A percentile compares a stretch with the other conserved stretches of the same genome.
Conservation (phyloP, 2,113 vertebrate species). For the Ptyas mucosa region DNA sequence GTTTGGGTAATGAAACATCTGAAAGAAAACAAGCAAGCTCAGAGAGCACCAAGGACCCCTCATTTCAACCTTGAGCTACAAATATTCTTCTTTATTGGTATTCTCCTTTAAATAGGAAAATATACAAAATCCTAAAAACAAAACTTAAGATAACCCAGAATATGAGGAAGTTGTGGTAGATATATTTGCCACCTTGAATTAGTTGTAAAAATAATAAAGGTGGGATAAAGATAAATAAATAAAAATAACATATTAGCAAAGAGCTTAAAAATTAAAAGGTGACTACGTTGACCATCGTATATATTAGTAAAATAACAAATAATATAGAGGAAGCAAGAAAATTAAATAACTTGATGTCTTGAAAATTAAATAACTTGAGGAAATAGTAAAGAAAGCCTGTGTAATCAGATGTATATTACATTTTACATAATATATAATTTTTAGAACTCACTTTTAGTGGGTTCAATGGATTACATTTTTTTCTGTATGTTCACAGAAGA, state of each 20-base stretch:
- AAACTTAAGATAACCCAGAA: too few relatives aligned
- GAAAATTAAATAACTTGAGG: not conserved
- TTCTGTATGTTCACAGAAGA: not conserved
- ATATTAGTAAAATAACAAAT: not conserved
- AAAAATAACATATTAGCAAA: not conserved
- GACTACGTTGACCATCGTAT: not conserved
- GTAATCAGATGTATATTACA: not conserved
- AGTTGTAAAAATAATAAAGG: too few relatives aligned
- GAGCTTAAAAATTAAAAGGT: not conserved
- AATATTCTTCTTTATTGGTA: too few relatives aligned
- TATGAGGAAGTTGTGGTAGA: too few relatives aligned
- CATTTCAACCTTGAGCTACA: too few relatives aligned
- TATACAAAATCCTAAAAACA: too few relatives aligned
- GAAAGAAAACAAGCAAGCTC: too few relatives aligned
- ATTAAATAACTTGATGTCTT: not conserved
- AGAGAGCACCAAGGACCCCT: too few relatives aligned
- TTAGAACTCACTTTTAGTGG: not conserved
- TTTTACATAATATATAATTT: not conserved
- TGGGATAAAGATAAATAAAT: not conserved
- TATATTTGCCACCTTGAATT: too few relatives aligned
- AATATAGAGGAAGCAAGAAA: not conserved
- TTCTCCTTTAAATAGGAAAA: too few relatives aligned
- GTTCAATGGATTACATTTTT: not conserved
- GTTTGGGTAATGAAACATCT: too few relatives aligned
- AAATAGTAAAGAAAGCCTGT: not conserved